Base-by-base conservation (phyloP, 2,797 vertebrate genomes). In the Hypotaenidia philippensis region DNA sequence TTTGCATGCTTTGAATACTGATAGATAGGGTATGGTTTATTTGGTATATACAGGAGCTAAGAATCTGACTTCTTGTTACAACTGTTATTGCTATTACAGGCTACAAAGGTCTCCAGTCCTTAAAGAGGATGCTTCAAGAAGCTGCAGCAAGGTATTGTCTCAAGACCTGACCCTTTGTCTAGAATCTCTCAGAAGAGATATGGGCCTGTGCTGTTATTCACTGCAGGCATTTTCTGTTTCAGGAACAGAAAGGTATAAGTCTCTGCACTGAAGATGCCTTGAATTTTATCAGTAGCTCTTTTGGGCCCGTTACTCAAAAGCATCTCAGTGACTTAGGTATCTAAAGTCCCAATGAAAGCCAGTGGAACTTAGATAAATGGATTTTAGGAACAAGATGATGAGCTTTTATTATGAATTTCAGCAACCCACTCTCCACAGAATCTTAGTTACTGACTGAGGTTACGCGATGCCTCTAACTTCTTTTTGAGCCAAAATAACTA, bases 1-100 rank as follows among this genome's bases (percentile, higher is more conserved):
- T 91, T 80, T 52, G 66, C 47, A 31, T 93, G 94, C 75, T 86
- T 75, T 81, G 80, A 91, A 84, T 96, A n/a, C 83, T 47, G 80
- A 89, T 50, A 76, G 59, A 4, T 27, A 8, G 38, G 11, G 18
- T 40, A 12, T 34, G 40, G 75, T 71, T 75, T 21, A 83, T 60
- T 41, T 61, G 50, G 9, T 29, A 31, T 29, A 57, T 32, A 47
- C 25, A 80, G 14, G 38, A 8, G 32, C 61, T 36, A 59, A 83
- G 75, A 89, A 55, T 25, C 72, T 64, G 64, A 4, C 50, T 55
- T 6, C 29, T 60, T 23, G 6, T 60, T 71, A 53, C 34, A 64
- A 9, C 44, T 92, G 44, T 44, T 87, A 17, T 13, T 77, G 87
- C 64, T 69, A 18, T 17, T 29, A 71, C 69, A 80, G 63, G 31